Evolutionary conservation across 2,888 invertebrate species (phyloP), one percentile per base, ranked within the genome.

Genomic region (Scaptomyza caliginosa): DNA sequence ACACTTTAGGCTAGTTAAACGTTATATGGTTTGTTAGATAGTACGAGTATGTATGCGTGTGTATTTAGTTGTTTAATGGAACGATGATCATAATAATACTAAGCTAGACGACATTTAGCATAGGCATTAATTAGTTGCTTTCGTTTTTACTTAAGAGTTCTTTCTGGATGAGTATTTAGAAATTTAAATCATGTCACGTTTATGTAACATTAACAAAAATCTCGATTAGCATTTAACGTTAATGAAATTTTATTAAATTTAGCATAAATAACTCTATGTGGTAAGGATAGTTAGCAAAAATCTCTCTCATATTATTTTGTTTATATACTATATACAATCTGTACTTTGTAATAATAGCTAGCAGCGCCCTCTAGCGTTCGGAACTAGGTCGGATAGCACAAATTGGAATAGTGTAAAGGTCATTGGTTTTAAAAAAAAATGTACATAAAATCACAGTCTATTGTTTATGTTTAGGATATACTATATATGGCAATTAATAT

Each of bases 31-130:
- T 42, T 52, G 48, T 62, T 38, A 59, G 57, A 54, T 43, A 70
- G 50, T 68, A 70, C 71, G 71, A 58, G 71, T 70, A 46, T 49
- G 30, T 26, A 45, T 46, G 49, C 51, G 5, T n/a, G n/a, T n/a
- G 13, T 38, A 17, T n/a, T 5, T 42, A 42, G 17, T 28, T 34
- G 3, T 24, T 34, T 45, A 28, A 46, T 48, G 46, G 40, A 13
- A 23, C 30, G 42, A 64, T 65, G 55, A 38, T 54, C 38, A 46
- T 66, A 42, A 34, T 69, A 64, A 62, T 38, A 70, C 71, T 79
- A 80, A 55, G 81, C 81, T 74, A 85, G 78, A 81, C 85, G 82
- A 81, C 83, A 87, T 87, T 85, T 81, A 85, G 81, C 81, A 85
- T 87, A 81, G 81, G 81, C 81, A 82, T 75, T 72, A 67, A 66